A percentile compares a stretch with the other conserved stretches of the same genome.
Evolutionary conservation across 2,888 invertebrate genomes (phyloP).

Genomic region (Latheticus oryzae): DNA sequence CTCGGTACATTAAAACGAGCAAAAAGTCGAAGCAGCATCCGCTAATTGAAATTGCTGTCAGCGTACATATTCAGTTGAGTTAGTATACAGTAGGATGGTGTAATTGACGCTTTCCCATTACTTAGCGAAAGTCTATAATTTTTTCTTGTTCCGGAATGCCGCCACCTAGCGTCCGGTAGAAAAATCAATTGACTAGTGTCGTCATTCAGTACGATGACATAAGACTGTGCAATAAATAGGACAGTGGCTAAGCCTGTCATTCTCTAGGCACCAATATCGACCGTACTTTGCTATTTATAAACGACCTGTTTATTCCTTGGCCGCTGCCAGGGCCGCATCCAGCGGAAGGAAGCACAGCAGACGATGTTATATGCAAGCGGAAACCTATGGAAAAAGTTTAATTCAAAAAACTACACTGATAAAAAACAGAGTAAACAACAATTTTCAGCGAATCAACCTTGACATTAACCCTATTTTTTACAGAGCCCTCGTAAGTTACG

Average conservation of each 20-base stretch:
- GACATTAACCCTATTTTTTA: slow-evolving; percentile 41
- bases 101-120: slow-evolving; percentile 23
- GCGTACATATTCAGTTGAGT: slow-evolving; percentile 32
- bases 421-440: slow-evolving; percentile 35
- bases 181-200: slow-evolving; percentile 9
- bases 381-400: slow-evolving; percentile 22
- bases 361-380: slow-evolving; percentile 21
- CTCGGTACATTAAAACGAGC: slow-evolving; percentile 17
- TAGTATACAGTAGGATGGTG: slow-evolving; percentile 23
- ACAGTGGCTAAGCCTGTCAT: slow-evolving; percentile 39
- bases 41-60: slow-evolving; percentile 28
- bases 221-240: slow-evolving; percentile 35
- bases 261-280: slow-evolving; percentile 36
- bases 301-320: slow-evolving; percentile 61
- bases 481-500: slow-evolving; percentile 31
- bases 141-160: slow-evolving; percentile 6
- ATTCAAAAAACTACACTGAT: slow-evolving; percentile 20
- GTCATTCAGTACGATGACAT: slow-evolving; percentile 30
- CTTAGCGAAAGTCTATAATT: slow-evolving; percentile 12
- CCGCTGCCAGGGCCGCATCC: slow-evolving; percentile 63
- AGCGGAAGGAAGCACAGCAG: slow-evolving; percentile 36
- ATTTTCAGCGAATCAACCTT: slow-evolving; percentile 31
- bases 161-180: slow-evolving; percentile 30
- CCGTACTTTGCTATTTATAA: slow-evolving; percentile 48
- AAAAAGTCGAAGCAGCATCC: slow-evolving; percentile 25